Evolutionary conservation across 1,140 invertebrate species (phyloP), one percentile per base, ranked within the genome.

Genomic region (Drosophila obscura): DNA sequence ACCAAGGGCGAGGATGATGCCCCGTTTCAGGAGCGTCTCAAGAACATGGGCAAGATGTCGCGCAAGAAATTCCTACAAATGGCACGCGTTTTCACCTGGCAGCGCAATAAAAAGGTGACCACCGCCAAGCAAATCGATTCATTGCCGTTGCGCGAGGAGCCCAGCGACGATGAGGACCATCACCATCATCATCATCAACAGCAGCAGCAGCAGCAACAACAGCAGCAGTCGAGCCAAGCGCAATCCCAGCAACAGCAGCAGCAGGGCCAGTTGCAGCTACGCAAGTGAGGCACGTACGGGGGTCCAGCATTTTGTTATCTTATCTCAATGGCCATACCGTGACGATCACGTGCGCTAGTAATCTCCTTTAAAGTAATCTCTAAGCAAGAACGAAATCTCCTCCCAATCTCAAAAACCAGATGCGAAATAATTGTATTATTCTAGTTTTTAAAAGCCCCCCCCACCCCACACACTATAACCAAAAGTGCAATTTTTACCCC

Each of bases 11-110:
- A 95, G 7, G 96, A 96, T 59, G 96, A 97, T 92, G 96, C 96
- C 45, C 94, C 95, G 15, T 96, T 97, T 77, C 95, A 95, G 91
- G 96, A 97, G 92, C 94, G 96, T 85, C 92, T 97, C 22, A 95
- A 95, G 92, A 96, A 97, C 92, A 97, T 97, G 96, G 96, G 97
- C 22, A 97, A 97, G 94, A 95, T 96, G 78, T 97, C 96, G 7
- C 94, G 95, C 57, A 96, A 96, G 84, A 97, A 97, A 92, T 96
- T 97, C 92, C 94, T 96, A 41, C 96, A 96, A 90, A 92, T 97
- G 62, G 96, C 96, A 2, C 93, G 95, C 76, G 95, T 97, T 65
- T 97, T 97, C 85, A 95, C 95, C 4, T 94, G 96, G 41, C 93
- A 94, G 50, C 87, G 92, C 19, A 94, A 93, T 77, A 96, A 96